phyloP scores from a whole-genome alignment of 1,140 invertebrate species.

The Brachystomella parvula region DNA sequence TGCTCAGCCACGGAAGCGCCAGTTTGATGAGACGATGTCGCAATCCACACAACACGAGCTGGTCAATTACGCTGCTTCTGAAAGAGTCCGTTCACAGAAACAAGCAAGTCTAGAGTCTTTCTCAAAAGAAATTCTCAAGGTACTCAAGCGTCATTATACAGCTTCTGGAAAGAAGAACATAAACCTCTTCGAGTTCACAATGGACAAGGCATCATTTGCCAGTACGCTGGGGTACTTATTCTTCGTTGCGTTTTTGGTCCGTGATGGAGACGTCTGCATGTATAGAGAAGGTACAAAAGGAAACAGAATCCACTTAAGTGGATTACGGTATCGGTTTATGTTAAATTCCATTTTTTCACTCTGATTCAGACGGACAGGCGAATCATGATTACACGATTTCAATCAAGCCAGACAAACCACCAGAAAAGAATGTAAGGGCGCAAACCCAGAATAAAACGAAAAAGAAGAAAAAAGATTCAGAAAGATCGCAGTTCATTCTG shows the following conservation, averaged over 20 bases:
- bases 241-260: conserved; percentile 17
- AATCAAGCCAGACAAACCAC: not conserved
- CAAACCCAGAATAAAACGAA: not conserved
- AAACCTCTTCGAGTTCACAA: conserved; percentile 20
- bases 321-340: not conserved
- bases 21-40: not conserved
- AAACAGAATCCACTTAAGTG: not conserved
- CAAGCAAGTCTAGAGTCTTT: conserved; percentile 3
- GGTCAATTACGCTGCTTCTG: not conserved
- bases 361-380: not conserved
- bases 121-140: conserved; percentile 22
- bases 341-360: not conserved
- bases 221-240: conserved; percentile 19
- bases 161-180: not conserved
- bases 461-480: not conserved
- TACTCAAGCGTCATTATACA: conserved; percentile 5
- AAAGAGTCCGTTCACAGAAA: not conserved
- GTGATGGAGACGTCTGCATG: conserved; percentile 18
- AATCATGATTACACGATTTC: not conserved
- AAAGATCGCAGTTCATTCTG: not conserved
- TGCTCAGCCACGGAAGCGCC: conserved; percentile 3
- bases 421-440: not conserved
- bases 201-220: conserved; percentile 13
- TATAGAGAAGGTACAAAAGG: not conserved
- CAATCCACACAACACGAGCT: conserved; percentile 12